phyloP scores from a whole-genome alignment of 2,888 invertebrate species.

The Melanostoma mellinum region DNA sequence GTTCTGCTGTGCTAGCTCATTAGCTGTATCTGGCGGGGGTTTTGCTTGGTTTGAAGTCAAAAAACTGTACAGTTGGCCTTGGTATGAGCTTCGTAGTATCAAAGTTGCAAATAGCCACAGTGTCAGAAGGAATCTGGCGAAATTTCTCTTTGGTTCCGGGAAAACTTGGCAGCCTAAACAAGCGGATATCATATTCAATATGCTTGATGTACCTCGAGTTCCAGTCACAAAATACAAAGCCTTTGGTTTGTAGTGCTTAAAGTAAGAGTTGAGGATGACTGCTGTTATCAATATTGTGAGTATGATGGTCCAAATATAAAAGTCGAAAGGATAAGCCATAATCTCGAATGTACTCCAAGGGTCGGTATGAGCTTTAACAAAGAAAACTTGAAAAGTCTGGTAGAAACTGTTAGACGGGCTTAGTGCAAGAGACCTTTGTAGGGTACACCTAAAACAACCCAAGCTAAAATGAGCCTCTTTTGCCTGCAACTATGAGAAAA shows the following conservation, averaged over 20 bases:
- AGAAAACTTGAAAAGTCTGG: constrained; percentile 74
- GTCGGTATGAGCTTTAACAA: constrained; percentile 56
- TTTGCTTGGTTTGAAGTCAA: constrained; percentile 65
- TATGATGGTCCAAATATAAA: constrained; percentile 72
- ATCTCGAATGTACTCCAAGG: constrained; percentile 74
- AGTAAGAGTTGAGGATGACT: constrained; percentile 9
- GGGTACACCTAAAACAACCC: constrained; percentile 75
- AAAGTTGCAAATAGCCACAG: constrained; percentile 72
- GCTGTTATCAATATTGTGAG: constrained; percentile 32
- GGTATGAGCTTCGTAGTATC: constrained; percentile 70
- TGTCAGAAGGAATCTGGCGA: constrained; percentile 67
- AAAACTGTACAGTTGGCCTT: constrained; percentile 73
- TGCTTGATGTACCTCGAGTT: neutral
- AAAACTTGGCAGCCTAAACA: constrained; percentile 50
- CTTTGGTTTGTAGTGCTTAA: constrained; percentile 20
- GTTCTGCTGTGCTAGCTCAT: neutral
- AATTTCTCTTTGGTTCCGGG: constrained; percentile 62
- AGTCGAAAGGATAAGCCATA: constrained; percentile 74
- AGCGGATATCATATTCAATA: constrained; percentile 48
- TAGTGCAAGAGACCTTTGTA: constrained; percentile 49
- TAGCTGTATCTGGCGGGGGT: constrained; percentile 61
- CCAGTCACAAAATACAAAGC: constrained; percentile 41
- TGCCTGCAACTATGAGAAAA: constrained; percentile 63
- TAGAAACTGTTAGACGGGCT: constrained; percentile 75
- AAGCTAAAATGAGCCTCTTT: constrained; percentile 74